Conservation (phyloP, 2,113 vertebrate species). For the Hymenochirus boettgeri region DNA sequence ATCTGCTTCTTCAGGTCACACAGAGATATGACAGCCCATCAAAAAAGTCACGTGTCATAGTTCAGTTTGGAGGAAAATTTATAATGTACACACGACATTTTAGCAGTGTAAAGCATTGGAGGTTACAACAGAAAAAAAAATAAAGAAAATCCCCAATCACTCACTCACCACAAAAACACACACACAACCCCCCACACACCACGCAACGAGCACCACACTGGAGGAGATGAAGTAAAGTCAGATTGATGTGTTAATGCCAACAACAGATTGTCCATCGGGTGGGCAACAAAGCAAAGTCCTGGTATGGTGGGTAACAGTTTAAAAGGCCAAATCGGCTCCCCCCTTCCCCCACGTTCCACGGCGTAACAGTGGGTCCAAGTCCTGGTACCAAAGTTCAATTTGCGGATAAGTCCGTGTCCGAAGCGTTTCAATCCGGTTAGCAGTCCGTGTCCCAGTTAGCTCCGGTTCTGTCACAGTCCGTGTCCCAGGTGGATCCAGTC, state of each 20-base stretch:
- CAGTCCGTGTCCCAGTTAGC: background rate
- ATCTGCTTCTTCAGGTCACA: conserved; percentile 91
- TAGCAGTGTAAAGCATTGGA: background rate
- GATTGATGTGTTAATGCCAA: background rate
- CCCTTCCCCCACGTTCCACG: too few relatives aligned
- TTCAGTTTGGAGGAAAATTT: conserved; percentile 96
- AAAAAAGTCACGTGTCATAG: conserved; percentile 92
- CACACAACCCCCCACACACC: conserved; percentile 1
- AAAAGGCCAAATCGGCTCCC: too few relatives aligned
- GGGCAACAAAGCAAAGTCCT: conserved; percentile 29
- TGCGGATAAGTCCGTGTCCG: too few relatives aligned
- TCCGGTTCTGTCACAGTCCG: too few relatives aligned
- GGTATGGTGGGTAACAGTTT: background rate
- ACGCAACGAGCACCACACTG: conserved; percentile 43
- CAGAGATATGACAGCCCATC: conserved; percentile 87
- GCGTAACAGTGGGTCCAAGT: too few relatives aligned
- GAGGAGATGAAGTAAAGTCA: conserved; percentile 27
- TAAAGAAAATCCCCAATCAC: conserved; percentile 27
- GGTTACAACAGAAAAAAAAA: conserved; percentile 25
- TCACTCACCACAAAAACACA: conserved; percentile 46
- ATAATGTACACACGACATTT: conserved; percentile 94
- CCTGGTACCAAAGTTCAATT: too few relatives aligned
- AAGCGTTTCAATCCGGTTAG: background rate
- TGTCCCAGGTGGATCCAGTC: background rate
- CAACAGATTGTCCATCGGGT: conserved; percentile 40